Conservation (phyloP, 2,797 vertebrate genomes). For the Smutsia temminckii region DNA sequence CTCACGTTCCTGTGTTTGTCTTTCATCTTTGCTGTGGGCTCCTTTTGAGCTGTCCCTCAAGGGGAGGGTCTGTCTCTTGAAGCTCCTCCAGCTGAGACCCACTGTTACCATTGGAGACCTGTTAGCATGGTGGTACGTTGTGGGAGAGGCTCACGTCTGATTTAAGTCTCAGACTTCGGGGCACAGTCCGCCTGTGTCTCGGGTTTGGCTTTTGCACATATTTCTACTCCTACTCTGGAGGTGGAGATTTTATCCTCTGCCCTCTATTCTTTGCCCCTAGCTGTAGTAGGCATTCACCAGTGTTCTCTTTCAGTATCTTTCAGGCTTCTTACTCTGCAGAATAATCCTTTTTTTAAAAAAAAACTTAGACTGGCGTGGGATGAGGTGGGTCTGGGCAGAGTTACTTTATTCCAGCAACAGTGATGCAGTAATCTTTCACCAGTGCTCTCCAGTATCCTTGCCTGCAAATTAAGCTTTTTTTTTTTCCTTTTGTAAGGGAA, state of each 20-base stretch:
- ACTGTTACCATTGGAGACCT: not conserved
- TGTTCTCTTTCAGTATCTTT: not conserved
- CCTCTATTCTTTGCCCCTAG: not conserved
- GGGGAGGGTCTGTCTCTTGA: not conserved
- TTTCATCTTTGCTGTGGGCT: not conserved
- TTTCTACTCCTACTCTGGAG: not conserved
- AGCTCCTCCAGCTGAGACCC: not conserved
- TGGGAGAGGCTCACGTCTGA: not conserved
- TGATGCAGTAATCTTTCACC: not conserved
- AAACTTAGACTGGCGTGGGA: not conserved
- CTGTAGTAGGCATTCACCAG: not conserved
- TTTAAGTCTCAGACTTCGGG: not conserved
- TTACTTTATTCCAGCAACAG: not conserved
- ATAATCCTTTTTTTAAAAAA: not conserved
- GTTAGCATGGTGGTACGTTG: not conserved
- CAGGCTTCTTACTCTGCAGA: not conserved
- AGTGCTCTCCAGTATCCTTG: not conserved
- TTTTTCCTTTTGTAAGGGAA: not conserved
- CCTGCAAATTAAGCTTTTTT: not conserved
- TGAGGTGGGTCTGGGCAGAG: not conserved
- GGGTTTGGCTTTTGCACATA: not conserved
- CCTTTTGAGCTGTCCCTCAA: not conserved
- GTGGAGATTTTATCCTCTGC: not conserved
- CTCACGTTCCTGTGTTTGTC: not conserved
- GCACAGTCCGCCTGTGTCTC: not conserved